Evolutionary conservation across 2,888 invertebrate species (phyloP).

Genomic region (Leptopilina myrica): DNA sequence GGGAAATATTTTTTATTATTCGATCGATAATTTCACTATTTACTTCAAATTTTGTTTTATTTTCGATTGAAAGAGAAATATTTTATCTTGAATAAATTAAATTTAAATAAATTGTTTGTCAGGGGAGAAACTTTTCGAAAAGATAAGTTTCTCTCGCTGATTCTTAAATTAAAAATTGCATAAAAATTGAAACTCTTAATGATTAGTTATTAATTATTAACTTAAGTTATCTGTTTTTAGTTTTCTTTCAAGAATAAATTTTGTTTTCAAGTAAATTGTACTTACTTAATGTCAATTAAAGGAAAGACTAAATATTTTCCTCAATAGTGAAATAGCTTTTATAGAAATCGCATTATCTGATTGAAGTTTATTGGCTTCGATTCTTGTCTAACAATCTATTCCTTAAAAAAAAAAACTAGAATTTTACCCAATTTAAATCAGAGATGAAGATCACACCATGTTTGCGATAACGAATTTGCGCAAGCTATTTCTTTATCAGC

Average conservation of each 20-base stretch:
- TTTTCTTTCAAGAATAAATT: background rate
- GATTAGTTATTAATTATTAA: no score
- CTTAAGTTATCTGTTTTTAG: background rate
- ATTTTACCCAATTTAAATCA: slow-evolving; percentile 20
- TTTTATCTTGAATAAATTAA: no score
- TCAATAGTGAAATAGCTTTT: slow-evolving; percentile 16
- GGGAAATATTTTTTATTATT: no score
- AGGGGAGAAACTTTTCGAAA: no score
- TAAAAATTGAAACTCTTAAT: no score
- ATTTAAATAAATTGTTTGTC: no score
- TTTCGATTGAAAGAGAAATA: no score
- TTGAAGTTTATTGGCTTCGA: slow-evolving; percentile 8
- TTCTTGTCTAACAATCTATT: background rate
- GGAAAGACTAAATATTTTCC: slow-evolving; percentile 3
- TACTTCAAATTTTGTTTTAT: no score
- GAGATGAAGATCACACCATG: background rate
- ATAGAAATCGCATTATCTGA: slow-evolving; percentile 14
- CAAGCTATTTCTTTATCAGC: slow-evolving; percentile 7
- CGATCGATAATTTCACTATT: no score
- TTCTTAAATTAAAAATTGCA: no score
- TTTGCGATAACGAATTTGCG: slow-evolving; percentile 2
- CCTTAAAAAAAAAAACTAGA: background rate
- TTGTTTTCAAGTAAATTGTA: background rate
- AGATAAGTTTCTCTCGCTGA: no score
- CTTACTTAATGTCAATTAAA: background rate